Percentiles rank a stretch among this genome's conserved stretches.
Conservation (phyloP, 2,113 vertebrate genomes). For the Tautogolabrus adspersus region DNA sequence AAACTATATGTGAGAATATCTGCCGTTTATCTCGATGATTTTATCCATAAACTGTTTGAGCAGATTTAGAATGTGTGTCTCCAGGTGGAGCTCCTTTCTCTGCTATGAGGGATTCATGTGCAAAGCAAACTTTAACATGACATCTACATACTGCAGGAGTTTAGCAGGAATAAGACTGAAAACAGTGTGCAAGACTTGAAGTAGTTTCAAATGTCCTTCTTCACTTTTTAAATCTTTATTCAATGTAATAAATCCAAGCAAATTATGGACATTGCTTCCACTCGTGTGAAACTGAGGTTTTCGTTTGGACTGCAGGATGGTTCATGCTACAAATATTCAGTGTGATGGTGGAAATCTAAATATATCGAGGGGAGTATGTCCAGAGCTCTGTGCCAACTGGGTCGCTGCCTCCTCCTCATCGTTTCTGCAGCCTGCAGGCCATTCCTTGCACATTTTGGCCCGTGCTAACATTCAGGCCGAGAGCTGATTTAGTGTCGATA, state of each 20-base stretch:
- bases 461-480: neutral
- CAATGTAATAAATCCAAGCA: too few relatives aligned
- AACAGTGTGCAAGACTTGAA: too few relatives aligned
- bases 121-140: neutral
- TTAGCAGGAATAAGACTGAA: too few relatives aligned
- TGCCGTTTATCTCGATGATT: neutral
- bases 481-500: conserved; percentile 18
- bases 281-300: neutral
- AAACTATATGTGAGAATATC: neutral
- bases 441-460: conserved; percentile 22
- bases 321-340: conserved; percentile 24
- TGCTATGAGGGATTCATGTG: neutral
- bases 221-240: too few relatives aligned
- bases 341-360: conserved; percentile 44
- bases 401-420: conserved; percentile 39
- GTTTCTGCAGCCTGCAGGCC: neutral
- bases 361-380: conserved; percentile 49
- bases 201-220: too few relatives aligned
- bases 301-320: neutral
- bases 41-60: neutral
- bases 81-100: neutral
- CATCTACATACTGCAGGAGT: too few relatives aligned
- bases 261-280: too few relatives aligned
- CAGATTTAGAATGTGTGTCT: neutral
- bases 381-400: conserved; percentile 53